Base-by-base conservation (phyloP, 2,113 vertebrate species). In the Pseudonaja textilis region DNA sequence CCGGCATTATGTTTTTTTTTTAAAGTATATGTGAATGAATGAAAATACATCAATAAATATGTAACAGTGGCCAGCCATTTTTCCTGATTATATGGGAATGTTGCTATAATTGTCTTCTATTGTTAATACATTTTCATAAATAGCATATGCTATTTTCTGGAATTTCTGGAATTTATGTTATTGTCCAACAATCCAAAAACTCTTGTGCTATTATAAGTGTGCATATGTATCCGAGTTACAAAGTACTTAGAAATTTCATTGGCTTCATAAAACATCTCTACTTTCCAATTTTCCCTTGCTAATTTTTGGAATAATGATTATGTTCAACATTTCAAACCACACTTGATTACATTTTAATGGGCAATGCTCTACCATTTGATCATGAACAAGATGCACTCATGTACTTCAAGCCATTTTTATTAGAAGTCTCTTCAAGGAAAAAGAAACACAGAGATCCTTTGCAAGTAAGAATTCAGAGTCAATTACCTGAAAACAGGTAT, bases 351-450 rank as follows among this genome's bases (percentile, higher is more conserved):
- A 59, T 10, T 59, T 91, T 50, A 87, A 86, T 47, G 7, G 26
- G 23, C 54, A 61, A 88, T 88, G 59, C 25, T 92, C 1, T 39
- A 34, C 50, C 59, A 39, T 56, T 85, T 34, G 56, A 50, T 25
- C 88, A 69, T 95, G 50, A 69, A 92, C 45, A 93, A 93, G 96
- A 95, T 95, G 86, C 85, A 55, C 85, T 94, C 86, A 89, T 95
- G 94, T 98, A 98, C 93, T 98, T 96, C 98, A 98, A 98, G 98
- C 98, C 97, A 98, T 98, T 98, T 99, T 99, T 99, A 99, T 99
- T 99, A 98, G 97, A 97, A 97, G 97, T 98, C 98, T 98, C 97
- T 97, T 97, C 96, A 97, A 98, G 98, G 96, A 97, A 96, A 96
- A 93, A 97, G 97, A 97, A 97, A 95, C 96, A 98, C 97, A 97